These are phyloP conservation scores for Mastacembelus armatus DNA, from an alignment of 2,797 vertebrate species.

Conservation along the genomic window DNA sequence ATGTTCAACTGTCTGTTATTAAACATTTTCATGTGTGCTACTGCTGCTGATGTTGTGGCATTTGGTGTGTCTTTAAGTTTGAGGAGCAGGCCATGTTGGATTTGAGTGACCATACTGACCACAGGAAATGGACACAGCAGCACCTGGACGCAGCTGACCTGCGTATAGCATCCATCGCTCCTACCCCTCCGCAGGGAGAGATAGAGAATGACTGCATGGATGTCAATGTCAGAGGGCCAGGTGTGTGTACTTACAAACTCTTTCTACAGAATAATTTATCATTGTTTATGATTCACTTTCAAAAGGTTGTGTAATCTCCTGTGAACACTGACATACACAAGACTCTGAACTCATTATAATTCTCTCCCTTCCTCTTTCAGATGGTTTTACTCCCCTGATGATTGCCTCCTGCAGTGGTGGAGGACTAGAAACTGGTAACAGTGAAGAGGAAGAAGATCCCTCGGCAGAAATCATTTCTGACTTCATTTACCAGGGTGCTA, in stretches of 20 bases:
- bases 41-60: slow-evolving; percentile 5
- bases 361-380: slow-evolving; percentile 69
- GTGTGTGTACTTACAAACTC: slow-evolving; percentile 71
- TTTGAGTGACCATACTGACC: slow-evolving; percentile 91
- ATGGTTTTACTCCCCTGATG: slow-evolving; percentile 98
- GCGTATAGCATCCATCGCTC: slow-evolving; percentile 92
- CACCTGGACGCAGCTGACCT: slow-evolving; percentile 97
- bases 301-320: neutral
- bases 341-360: neutral
- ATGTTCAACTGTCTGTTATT: neutral
- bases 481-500: slow-evolving; percentile 98
- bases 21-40: neutral
- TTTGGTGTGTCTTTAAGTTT: slow-evolving; percentile 81
- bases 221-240: slow-evolving; percentile 96
- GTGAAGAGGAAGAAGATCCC: slow-evolving; percentile 96
- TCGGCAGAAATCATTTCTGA: slow-evolving; percentile 95
- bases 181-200: slow-evolving; percentile 96
- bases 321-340: neutral
- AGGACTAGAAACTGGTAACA: slow-evolving; percentile 94
- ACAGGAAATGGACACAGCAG: slow-evolving; percentile 98
- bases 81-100: slow-evolving; percentile 95
- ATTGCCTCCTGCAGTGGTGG: slow-evolving; percentile 98
- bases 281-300: neutral
- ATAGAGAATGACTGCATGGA: slow-evolving; percentile 97
- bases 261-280: neutral